A percentile compares a stretch with the other conserved stretches of the same genome.
phyloP scores from a whole-genome alignment of 2,113 vertebrate genomes.

The Hippocampus comes region DNA sequence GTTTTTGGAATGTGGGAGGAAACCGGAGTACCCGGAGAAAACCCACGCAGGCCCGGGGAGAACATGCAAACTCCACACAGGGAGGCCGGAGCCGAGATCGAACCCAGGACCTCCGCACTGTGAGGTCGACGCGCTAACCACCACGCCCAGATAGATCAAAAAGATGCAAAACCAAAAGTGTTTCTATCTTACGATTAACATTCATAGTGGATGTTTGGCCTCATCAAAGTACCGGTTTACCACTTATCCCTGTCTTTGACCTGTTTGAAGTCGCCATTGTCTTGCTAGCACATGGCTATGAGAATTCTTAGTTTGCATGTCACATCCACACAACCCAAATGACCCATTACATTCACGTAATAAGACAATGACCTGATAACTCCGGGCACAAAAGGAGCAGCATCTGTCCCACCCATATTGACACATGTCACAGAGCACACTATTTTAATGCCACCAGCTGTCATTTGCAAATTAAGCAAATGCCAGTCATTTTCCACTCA shows the following conservation, averaged over 20 bases:
- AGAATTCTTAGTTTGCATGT: not conserved
- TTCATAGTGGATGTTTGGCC: not conserved
- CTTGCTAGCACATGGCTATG: not conserved
- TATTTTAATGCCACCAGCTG: constrained; percentile 20
- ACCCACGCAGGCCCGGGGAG: too few species aligned
- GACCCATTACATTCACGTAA: not conserved
- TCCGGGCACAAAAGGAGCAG: constrained; percentile 28
- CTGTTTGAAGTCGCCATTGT: not conserved
- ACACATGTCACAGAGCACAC: constrained; percentile 31
- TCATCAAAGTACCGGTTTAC: not conserved
- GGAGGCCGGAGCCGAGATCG: too few species aligned
- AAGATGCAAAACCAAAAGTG: not conserved
- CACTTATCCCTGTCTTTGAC: not conserved
- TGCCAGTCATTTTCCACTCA: not conserved
- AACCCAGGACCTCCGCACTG: too few species aligned
- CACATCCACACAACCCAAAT: not conserved
- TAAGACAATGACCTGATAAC: constrained; percentile 24
- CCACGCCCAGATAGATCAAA: not conserved
- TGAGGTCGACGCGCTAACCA: too few species aligned
- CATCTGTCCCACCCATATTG: constrained; percentile 51
- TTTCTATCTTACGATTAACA: not conserved
- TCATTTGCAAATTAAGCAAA: constrained; percentile 1
- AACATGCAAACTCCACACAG: too few species aligned
- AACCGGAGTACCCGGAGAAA: too few species aligned
- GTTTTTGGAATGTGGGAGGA: too few species aligned